Percentiles rank a stretch among this genome's conserved stretches.
phyloP scores from a whole-genome alignment of 2,888 invertebrate species.

The Drosophila austrosaltans region DNA sequence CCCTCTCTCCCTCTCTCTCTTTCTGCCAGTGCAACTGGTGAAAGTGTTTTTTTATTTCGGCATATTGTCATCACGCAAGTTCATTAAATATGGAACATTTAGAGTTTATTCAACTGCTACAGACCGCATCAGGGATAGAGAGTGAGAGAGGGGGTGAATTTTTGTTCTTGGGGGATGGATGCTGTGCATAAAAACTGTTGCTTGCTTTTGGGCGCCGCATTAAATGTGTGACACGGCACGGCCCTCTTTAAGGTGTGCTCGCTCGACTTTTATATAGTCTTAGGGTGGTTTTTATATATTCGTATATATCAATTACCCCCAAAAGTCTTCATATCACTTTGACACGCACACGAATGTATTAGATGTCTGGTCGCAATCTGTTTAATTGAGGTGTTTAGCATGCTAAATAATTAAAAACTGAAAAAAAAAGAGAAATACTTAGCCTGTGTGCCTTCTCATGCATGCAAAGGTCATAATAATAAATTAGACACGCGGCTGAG shows the following conservation, averaged over 20 bases:
- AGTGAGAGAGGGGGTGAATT: constrained; percentile 26
- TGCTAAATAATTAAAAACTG: constrained; percentile 65
- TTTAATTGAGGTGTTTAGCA: constrained; percentile 75
- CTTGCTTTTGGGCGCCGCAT: constrained; percentile 66
- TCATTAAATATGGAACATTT: constrained; percentile 42
- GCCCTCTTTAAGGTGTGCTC: constrained; percentile 56
- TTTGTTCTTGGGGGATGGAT: constrained; percentile 49
- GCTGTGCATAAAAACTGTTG: constrained; percentile 70
- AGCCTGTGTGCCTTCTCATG: neutral
- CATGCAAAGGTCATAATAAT: constrained; percentile 67
- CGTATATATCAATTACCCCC: constrained; percentile 47
- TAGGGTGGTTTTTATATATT: constrained; percentile 34
- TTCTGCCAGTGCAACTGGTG: constrained; percentile 46
- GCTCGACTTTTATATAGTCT: constrained; percentile 47
- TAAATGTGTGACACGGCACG: constrained; percentile 66
- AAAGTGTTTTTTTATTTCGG: constrained; percentile 52
- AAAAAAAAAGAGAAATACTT: constrained; percentile 16
- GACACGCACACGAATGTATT: constrained; percentile 49
- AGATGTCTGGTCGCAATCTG: constrained; percentile 55
- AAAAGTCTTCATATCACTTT: constrained; percentile 34
- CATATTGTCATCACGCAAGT: constrained; percentile 28
- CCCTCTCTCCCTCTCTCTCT: neutral
- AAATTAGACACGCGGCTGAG: constrained; percentile 72
- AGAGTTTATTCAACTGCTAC: constrained; percentile 70
- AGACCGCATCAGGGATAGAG: neutral